These are phyloP conservation scores for Alsophila aescularia DNA, from an alignment of 2,888 invertebrate species.

Conservation along the genomic window DNA sequence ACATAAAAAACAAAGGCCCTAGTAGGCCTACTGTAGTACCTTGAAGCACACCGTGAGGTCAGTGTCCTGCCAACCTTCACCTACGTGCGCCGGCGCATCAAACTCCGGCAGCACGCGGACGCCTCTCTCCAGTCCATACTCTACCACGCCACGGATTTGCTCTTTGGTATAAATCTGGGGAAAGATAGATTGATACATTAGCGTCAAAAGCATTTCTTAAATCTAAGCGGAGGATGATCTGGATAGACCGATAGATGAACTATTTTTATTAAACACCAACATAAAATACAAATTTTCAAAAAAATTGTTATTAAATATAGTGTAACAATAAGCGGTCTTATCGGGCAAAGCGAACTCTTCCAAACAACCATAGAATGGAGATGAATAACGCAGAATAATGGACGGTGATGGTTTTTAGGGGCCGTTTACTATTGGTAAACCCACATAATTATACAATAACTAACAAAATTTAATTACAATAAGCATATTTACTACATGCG, in stretches of 20 bases:
- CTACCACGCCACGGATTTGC: conserved; percentile 84
- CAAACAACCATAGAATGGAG: too few relatives aligned
- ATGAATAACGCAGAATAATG: too few relatives aligned
- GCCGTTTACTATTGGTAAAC: too few relatives aligned
- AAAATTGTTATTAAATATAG: too few relatives aligned
- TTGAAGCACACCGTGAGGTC: conserved; percentile 88
- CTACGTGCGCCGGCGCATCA: conserved; percentile 95
- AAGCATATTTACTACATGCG: too few relatives aligned
- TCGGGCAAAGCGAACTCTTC: too few relatives aligned
- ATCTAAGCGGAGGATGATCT: conserved; percentile 5
- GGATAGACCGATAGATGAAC: conserved; percentile 39
- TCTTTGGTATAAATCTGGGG: conserved; percentile 83
- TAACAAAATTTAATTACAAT: too few relatives aligned
- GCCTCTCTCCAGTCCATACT: conserved; percentile 89
- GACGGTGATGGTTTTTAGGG: too few relatives aligned
- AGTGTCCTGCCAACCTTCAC: conserved; percentile 92
- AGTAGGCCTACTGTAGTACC: conserved; percentile 45
- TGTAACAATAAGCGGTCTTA: too few relatives aligned
- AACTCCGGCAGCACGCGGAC: conserved; percentile 96
- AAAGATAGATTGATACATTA: neutral
- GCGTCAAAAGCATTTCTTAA: conserved; percentile 9
- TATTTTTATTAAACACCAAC: too few relatives aligned
- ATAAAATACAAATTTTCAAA: too few relatives aligned
- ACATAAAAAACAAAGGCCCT: neutral
- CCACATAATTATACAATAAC: too few relatives aligned